A percentile compares a stretch with the other conserved stretches of the same genome.
These are phyloP conservation scores for Amphimedon queenslandica DNA, from an alignment of 37 sponge, comb jelly and placozoan genomes.

Conservation along the genomic window DNA sequence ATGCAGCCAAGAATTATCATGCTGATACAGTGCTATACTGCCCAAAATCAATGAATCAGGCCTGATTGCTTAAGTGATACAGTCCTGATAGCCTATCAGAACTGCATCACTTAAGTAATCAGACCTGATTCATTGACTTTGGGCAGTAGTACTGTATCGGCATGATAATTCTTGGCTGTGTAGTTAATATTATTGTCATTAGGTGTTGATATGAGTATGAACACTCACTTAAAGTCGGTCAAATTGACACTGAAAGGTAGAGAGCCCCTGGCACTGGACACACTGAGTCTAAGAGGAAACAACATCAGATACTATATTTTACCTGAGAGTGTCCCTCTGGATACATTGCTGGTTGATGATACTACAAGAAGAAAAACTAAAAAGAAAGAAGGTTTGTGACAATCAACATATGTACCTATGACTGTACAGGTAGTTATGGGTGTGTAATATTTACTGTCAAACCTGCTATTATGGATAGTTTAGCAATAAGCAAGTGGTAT, in stretches of 20 bases:
- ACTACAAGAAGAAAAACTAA: constrained; percentile 61
- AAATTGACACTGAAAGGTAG: constrained; percentile 95
- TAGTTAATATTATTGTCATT: background rate
- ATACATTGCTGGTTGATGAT: constrained; percentile 93
- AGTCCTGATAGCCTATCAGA: no score
- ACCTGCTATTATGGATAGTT: background rate
- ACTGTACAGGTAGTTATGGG: background rate
- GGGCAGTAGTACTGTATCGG: no score
- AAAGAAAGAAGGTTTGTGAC: constrained; percentile 61
- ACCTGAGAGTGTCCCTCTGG: constrained; percentile 93
- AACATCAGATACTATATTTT: constrained; percentile 94
- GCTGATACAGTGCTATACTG: no score
- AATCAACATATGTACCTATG: constrained; percentile 4
- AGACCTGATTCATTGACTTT: no score
- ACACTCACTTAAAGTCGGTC: constrained; percentile 96
- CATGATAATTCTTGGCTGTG: no score
- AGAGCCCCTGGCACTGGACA: constrained; percentile 87
- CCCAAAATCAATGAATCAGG: no score
- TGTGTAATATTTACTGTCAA: no score
- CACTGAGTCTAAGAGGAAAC: constrained; percentile 93
- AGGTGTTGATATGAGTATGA: constrained; percentile 99
- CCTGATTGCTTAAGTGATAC: no score
- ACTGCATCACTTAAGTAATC: background rate
- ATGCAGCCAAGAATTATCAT: no score
- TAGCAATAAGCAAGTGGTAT: background rate